Evolutionary conservation across 2,888 invertebrate species (phyloP), one percentile per base, ranked within the genome.

Genomic region (Phaedon cochleariae): DNA sequence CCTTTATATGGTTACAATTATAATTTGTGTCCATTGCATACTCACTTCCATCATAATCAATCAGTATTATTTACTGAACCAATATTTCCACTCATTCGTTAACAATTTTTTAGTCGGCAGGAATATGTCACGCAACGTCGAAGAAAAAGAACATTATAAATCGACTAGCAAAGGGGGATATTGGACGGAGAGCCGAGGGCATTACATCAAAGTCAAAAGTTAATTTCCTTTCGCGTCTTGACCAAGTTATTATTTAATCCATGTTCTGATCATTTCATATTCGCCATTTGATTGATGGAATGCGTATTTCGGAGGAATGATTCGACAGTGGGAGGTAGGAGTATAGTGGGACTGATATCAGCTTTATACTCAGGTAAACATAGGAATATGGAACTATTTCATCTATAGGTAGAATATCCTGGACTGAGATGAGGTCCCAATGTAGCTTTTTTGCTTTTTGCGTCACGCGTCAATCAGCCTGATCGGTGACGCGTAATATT

Each of bases 171-270:
- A 41, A 64, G 66, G 68, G 61, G 68, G 65, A 71, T 71, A 71
- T 71, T 64, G 71, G 66, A 71, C 62, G 55, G 60, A 62, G 55
- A 64, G 55, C 62, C 59, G 63, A 60, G 64, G 67, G 79, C 78
- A 78, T 79, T 81, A 80, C 79, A 80, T 81, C 81, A 81, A 81
- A 80, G 81, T 81, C 81, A 79, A 79, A 80, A 81, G 77, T 79
- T 81, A 81, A 81, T 81, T 80, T 81, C 79, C 80, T 79, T 78
- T 78, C 78, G 78, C 79, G 79, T 80, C 80, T 80, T 79, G 76
- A 73, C 73, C 76, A 77, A 77, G 74, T 79, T 80, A 79, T 80
- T 80, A 79, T 79, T 80, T 78, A 79, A 79, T 77, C 73, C 74
- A 74, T 77, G 78, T 71, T 74, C 74, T 67, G 78, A 79, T 75